Evolutionary conservation across 2,888 invertebrate genomes (phyloP).

Genomic region (Andricus curvator): DNA sequence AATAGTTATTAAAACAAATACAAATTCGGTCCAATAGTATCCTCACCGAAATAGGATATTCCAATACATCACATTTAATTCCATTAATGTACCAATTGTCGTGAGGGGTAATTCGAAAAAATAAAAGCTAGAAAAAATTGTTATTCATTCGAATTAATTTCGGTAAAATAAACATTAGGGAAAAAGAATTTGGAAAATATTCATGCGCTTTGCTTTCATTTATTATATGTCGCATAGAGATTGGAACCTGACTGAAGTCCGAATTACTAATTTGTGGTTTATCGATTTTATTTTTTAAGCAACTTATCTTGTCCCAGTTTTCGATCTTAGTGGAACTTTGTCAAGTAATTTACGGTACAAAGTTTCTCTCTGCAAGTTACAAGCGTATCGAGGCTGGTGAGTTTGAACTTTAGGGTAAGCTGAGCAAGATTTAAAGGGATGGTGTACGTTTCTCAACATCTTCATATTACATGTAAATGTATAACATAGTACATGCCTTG

Average conservation of each 20-base stretch:
- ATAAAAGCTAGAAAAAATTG: too few species aligned
- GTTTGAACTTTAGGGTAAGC: not conserved
- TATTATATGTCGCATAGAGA: too few species aligned
- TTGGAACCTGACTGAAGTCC: not conserved
- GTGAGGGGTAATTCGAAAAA: too few species aligned
- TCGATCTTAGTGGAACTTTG: not conserved
- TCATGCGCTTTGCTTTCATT: too few species aligned
- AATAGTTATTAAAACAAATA: too few species aligned
- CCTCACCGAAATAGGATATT: too few species aligned
- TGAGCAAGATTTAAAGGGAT: slow-evolving; percentile 3
- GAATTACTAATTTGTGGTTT: not conserved
- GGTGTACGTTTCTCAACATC: not conserved
- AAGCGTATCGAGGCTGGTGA: not conserved
- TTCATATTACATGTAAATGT: not conserved
- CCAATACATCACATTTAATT: too few species aligned
- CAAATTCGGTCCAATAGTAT: too few species aligned
- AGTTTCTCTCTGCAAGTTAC: not conserved
- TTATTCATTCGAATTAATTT: too few species aligned
- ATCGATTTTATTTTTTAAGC: not conserved
- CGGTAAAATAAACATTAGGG: too few species aligned
- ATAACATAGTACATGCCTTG: not conserved
- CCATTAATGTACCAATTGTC: too few species aligned
- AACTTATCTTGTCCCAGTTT: not conserved
- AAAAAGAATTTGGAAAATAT: too few species aligned
- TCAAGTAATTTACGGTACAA: not conserved